A percentile compares a stretch with the other conserved stretches of the same genome.
Conservation (phyloP, 2,888 invertebrate genomes). For the Drosophila antonietae region DNA sequence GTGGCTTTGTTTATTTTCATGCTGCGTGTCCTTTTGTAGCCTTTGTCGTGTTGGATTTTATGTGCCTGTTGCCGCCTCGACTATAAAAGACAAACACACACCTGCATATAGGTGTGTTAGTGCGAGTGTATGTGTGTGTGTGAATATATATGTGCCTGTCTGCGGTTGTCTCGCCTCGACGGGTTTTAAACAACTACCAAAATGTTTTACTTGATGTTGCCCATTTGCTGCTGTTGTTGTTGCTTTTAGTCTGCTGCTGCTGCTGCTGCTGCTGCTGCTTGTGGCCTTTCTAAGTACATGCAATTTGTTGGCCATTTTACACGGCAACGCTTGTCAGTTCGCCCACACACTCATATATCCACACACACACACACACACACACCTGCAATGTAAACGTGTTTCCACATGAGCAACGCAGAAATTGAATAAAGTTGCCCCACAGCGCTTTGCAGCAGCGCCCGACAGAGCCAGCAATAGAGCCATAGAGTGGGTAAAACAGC, state of each 20-base stretch:
- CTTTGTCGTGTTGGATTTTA: conserved; percentile 49
- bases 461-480: conserved; percentile 12
- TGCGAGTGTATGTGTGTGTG: background rate
- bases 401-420: conserved; percentile 49
- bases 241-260: conserved; percentile 32
- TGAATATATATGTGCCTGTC: conserved; percentile 15
- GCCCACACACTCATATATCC: conserved; percentile 27
- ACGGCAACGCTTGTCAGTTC: conserved; percentile 53
- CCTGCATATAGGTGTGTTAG: background rate
- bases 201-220: conserved; percentile 61
- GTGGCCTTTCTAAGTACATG: conserved; percentile 65
- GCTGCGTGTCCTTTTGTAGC: conserved; percentile 42
- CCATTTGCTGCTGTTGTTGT: conserved; percentile 51
- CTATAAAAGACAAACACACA: conserved; percentile 37
- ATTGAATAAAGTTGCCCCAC: conserved; percentile 65
- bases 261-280: conserved; percentile 39
- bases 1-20: conserved; percentile 74
- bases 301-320: conserved; percentile 78
- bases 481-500: conserved; percentile 17
- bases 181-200: conserved; percentile 65
- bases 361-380: conserved; percentile 13
- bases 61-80: conserved; percentile 50
- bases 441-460: conserved; percentile 4
- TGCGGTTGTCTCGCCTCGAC: conserved; percentile 51
- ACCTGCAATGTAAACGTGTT: conserved; percentile 23